These are phyloP conservation scores for Taxidea taxus DNA, from an alignment of 2,113 vertebrate genomes.

Conservation along the genomic window DNA sequence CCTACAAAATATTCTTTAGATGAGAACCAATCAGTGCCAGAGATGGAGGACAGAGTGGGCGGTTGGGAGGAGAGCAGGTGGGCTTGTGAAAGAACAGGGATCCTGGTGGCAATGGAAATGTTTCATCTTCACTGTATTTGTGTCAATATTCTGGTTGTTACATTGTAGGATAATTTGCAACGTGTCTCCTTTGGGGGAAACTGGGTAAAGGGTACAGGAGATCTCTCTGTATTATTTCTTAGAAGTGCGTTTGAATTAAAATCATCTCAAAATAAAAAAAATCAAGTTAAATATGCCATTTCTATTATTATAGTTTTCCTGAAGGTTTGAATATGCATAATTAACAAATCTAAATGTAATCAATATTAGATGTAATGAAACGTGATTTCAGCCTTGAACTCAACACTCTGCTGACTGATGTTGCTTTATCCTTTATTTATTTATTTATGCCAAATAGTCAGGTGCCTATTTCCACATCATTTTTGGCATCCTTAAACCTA, in stretches of 20 bases:
- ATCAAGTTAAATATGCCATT: not conserved
- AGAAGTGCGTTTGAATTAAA: not conserved
- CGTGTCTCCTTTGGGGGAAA: not conserved
- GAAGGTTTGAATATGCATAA: not conserved
- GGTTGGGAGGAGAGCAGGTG: not conserved
- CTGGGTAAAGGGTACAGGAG: not conserved
- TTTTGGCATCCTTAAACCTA: not conserved
- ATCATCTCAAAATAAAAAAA: not conserved
- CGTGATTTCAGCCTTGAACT: not conserved
- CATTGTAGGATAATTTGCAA: not conserved
- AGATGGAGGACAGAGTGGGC: not conserved
- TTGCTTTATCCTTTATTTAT: not conserved
- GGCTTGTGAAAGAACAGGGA: not conserved
- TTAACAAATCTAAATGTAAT: not conserved
- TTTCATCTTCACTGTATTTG: not conserved
- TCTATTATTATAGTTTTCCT: not conserved
- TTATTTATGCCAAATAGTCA: not conserved
- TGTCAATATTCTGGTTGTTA: not conserved
- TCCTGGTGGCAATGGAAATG: not conserved
- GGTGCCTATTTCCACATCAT: not conserved
- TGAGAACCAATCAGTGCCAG: not conserved
- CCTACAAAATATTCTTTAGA: not conserved
- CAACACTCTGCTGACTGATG: not conserved
- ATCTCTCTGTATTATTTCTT: not conserved
- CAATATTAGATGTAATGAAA: not conserved